Conservation (phyloP, 2,113 vertebrate genomes). For the Caracal caracal region DNA sequence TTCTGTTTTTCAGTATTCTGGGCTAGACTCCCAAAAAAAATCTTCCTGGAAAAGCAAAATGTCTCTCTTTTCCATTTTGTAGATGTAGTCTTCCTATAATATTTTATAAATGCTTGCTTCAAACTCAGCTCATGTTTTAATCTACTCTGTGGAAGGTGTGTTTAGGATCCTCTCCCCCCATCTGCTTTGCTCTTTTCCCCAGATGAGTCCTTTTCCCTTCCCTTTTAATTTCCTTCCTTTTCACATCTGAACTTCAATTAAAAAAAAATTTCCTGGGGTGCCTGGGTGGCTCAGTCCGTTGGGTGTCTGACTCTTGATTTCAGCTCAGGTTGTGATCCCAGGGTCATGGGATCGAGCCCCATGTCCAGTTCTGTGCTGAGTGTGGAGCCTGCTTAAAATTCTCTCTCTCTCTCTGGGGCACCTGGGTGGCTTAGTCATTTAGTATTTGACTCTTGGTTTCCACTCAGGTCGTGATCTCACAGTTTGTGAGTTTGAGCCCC, state of each 20-base stretch:
- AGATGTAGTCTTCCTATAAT: not conserved
- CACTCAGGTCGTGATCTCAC: no score
- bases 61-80: constrained; percentile 34
- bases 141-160: not conserved
- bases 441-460: no score
- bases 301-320: no score
- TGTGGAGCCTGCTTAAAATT: no score
- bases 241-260: constrained; percentile 18
- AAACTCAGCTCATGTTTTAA: not conserved
- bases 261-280: not conserved
- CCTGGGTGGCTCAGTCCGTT: no score
- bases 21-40: constrained; percentile 4
- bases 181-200: constrained; percentile 17
- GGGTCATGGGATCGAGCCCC: no score
- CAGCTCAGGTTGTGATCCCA: no score
- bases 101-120: constrained; percentile 45
- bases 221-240: not conserved
- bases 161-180: not conserved
- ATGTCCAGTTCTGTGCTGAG: no score
- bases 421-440: no score
- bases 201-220: constrained; percentile 19
- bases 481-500: no score
- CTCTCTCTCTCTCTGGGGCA: no score
- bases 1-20: constrained; percentile 28
- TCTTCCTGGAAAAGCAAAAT: constrained; percentile 52